These are phyloP conservation scores for Perithous albicinctus DNA, from an alignment of 2,888 invertebrate genomes.

Conservation along the genomic window DNA sequence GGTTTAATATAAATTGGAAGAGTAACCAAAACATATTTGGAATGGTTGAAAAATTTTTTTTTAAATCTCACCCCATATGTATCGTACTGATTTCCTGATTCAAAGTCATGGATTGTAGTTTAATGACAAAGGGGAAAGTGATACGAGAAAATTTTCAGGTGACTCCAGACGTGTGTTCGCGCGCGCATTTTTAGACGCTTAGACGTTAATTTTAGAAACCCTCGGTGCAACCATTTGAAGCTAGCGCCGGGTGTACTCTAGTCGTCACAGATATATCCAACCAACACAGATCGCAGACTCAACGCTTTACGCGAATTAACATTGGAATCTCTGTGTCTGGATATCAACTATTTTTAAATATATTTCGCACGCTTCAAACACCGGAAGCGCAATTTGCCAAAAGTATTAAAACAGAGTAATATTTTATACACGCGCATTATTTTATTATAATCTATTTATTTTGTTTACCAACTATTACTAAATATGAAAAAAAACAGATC, in stretches of 20 bases:
- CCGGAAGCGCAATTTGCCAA: conserved; percentile 45
- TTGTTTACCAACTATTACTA: neutral
- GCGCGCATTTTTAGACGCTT: conserved; percentile 48
- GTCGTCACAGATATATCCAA: conserved; percentile 37
- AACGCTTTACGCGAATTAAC: conserved; percentile 48
- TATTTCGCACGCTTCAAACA: conserved; percentile 12
- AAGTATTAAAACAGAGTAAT: conserved; percentile 22
- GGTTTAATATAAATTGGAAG: no score
- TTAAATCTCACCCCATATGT: no score
- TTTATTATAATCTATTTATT: neutral
- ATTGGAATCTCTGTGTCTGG: conserved; percentile 14
- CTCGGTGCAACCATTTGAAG: conserved; percentile 57
- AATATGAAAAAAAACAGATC: neutral
- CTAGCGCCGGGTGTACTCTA: conserved; percentile 30
- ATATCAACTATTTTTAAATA: conserved; percentile 56
- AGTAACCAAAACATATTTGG: no score
- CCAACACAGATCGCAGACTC: conserved; percentile 27
- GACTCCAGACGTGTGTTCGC: conserved; percentile 36
- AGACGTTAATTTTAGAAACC: conserved; percentile 61
- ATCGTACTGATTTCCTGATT: no score
- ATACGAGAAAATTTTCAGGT: conserved; percentile 24
- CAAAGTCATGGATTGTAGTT: no score
- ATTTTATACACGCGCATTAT: neutral
- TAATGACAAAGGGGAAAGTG: neutral
- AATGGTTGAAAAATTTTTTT: no score